A percentile compares a stretch with the other conserved stretches of the same genome.
Conservation (phyloP, 2,797 vertebrate species). For the Acanthurus leucopareius region DNA sequence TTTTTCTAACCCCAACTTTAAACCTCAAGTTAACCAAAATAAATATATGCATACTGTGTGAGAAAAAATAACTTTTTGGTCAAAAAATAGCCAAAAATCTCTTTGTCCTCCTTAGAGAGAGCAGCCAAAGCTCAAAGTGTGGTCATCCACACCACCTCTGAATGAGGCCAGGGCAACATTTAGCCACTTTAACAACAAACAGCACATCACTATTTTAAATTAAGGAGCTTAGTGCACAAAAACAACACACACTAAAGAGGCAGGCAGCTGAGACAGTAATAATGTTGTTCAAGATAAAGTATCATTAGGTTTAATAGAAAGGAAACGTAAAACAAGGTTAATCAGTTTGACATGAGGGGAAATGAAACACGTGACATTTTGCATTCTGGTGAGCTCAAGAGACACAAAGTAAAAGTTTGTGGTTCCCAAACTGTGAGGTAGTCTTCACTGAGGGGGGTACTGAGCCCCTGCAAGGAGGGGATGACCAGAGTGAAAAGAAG, state of each 20-base stretch:
- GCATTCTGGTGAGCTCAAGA: conserved; percentile 4
- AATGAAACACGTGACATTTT: not conserved
- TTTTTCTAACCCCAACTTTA: not conserved
- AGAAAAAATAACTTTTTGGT: not conserved
- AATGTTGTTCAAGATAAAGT: not conserved
- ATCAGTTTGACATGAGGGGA: conserved; percentile 8
- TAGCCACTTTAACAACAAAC: no score
- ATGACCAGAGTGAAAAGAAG: no score
- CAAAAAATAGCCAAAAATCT: not conserved
- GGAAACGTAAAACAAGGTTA: not conserved
- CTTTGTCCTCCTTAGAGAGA: not conserved
- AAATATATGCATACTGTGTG: not conserved
- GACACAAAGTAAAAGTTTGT: not conserved
- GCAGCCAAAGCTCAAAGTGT: no score
- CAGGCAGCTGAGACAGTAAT: not conserved
- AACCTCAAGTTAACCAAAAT: not conserved
- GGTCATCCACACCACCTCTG: no score
- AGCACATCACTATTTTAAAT: no score
- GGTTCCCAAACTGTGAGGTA: no score
- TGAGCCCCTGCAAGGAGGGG: no score
- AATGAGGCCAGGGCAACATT: no score
- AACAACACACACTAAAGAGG: not conserved
- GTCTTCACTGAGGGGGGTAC: no score
- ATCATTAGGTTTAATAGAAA: not conserved
- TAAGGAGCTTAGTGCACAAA: no score